Conservation (phyloP, 2,113 vertebrate genomes). For the Elanoides forficatus region DNA sequence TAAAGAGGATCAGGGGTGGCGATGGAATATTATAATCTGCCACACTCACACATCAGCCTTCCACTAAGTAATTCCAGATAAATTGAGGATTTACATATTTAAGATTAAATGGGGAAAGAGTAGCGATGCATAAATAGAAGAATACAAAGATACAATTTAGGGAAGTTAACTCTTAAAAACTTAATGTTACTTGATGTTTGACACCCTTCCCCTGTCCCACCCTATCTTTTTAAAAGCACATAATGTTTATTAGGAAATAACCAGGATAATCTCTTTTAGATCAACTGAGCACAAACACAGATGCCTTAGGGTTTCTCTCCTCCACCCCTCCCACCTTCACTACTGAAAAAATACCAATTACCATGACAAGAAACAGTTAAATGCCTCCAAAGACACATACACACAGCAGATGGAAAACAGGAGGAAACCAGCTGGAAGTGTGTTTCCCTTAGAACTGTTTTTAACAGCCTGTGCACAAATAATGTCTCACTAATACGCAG, state of each 20-base stretch:
- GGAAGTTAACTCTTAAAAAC: conserved; percentile 74
- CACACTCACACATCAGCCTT: conserved; percentile 81
- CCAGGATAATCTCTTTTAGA: conserved; percentile 59
- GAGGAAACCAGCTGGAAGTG: conserved; percentile 80
- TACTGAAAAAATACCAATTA: conserved; percentile 72
- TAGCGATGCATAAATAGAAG: conserved; percentile 67
- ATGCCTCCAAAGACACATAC: conserved; percentile 67
- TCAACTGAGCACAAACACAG: conserved; percentile 50
- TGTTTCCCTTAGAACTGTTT: conserved; percentile 80
- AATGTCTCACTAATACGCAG: conserved; percentile 72
- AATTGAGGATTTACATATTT: conserved; percentile 88
- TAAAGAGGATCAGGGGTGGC: conserved; percentile 84
- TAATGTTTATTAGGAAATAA: conserved; percentile 56
- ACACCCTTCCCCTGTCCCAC: conserved; percentile 3
- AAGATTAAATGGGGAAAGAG: conserved; percentile 79
- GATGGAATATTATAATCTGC: conserved; percentile 83
- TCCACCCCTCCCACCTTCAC: conserved; percentile 60
- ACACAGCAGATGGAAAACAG: conserved; percentile 79
- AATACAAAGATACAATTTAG: conserved; percentile 65
- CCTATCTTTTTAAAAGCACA: conserved; percentile 35
- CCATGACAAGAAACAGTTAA: conserved; percentile 77
- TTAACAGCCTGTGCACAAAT: conserved; percentile 79
- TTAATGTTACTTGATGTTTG: conserved; percentile 21
- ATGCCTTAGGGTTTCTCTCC: conserved; percentile 55
- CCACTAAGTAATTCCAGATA: conserved; percentile 84